These are phyloP conservation scores for Megalurothrips usitatus DNA, from an alignment of 2,888 invertebrate genomes.

Conservation along the genomic window DNA sequence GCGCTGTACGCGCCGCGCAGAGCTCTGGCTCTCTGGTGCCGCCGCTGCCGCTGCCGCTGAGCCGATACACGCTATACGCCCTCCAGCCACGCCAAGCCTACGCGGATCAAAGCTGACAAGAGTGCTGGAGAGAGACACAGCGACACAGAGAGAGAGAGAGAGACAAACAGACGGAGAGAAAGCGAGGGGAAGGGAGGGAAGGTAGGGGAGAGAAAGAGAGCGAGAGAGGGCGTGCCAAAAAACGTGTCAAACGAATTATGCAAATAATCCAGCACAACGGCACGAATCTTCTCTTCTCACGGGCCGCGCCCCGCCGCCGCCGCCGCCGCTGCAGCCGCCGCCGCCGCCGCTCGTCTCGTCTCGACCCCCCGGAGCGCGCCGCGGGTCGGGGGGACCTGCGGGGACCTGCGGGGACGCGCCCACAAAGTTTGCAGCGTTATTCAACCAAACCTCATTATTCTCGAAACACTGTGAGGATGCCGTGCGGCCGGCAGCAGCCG, in stretches of 20 bases:
- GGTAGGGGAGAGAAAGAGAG: conserved; percentile 28
- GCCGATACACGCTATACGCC: too few species aligned
- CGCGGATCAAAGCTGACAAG: neutral
- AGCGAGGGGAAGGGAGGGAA: neutral
- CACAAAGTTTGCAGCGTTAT: conserved; percentile 23
- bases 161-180: neutral
- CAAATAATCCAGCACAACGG: conserved; percentile 34
- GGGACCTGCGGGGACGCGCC: conserved; percentile 36
- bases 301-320: conserved; percentile 11
- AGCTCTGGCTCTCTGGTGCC: too few species aligned
- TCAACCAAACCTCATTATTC: conserved; percentile 23
- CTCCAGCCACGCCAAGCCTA: too few species aligned
- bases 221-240: conserved; percentile 36
- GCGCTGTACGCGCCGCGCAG: neutral
- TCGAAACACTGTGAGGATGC: neutral
- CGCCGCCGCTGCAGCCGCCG: neutral
- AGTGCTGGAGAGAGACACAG: neutral
- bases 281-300: conserved; percentile 35
- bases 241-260: conserved; percentile 36
- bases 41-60: too few species aligned
- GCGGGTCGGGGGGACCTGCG: neutral
- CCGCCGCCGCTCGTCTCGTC: conserved; percentile 22
- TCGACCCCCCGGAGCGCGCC: conserved; percentile 36
- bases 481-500: neutral
- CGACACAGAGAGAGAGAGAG: conserved; percentile 3